Evolutionary conservation across 2,113 vertebrate species (phyloP).

Genomic region (Phycodurus eques): DNA sequence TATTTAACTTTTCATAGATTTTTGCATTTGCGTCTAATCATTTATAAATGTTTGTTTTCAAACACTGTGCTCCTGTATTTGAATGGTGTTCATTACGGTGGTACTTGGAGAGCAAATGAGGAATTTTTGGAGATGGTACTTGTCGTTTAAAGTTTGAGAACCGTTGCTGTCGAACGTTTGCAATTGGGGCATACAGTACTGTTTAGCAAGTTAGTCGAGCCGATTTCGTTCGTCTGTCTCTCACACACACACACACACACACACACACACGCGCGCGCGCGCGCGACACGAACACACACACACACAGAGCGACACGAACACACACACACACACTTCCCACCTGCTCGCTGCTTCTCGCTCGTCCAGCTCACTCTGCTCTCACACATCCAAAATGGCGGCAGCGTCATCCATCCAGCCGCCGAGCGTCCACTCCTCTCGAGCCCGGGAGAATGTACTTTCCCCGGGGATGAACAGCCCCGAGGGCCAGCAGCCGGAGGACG

Average conservation of each 20-base stretch:
- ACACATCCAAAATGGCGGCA: slow-evolving; percentile 78
- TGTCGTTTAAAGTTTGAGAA: no score
- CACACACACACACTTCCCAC: slow-evolving; percentile 15
- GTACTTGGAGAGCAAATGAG: no score
- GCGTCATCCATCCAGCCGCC: slow-evolving; percentile 79
- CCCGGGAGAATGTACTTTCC: slow-evolving; percentile 65
- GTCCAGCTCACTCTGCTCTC: slow-evolving; percentile 62
- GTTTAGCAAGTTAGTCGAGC: not conserved
- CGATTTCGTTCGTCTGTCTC: not conserved
- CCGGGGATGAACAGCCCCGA: slow-evolving; percentile 66
- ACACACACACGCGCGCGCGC: not conserved
- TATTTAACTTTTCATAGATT: no score
- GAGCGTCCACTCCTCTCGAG: slow-evolving; percentile 62
- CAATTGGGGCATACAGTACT: not conserved
- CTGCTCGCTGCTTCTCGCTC: slow-evolving; percentile 29
- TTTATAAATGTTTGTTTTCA: no score
- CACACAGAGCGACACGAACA: not conserved
- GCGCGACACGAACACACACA: no score
- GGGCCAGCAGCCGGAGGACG: slow-evolving; percentile 62
- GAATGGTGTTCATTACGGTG: no score
- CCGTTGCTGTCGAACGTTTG: not conserved
- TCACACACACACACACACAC: not conserved
- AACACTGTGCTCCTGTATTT: no score
- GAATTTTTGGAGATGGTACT: no score
- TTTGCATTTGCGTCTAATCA: no score